Conservation (phyloP, 2,113 vertebrate genomes). For the Gobio gobio region DNA sequence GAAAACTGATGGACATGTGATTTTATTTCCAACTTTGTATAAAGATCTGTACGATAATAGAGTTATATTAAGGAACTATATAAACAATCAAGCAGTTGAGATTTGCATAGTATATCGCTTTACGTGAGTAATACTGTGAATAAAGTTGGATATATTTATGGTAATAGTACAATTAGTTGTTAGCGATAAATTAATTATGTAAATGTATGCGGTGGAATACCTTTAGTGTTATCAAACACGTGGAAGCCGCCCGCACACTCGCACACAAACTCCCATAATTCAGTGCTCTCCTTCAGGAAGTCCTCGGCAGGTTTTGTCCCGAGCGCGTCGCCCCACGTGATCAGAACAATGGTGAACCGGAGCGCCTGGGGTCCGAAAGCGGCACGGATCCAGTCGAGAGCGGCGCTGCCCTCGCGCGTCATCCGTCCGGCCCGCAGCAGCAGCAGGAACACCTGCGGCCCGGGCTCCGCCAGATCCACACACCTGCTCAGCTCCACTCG, state of each 20-base stretch:
- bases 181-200: too few species aligned
- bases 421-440: constrained; percentile 68
- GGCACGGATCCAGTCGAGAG: constrained; percentile 67
- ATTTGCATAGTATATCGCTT: too few species aligned
- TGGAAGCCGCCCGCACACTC: constrained; percentile 69
- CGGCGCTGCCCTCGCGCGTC: constrained; percentile 71
- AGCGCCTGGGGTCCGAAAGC: constrained; percentile 67
- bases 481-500: constrained; percentile 66
- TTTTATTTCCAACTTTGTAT: too few species aligned
- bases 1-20: too few species aligned
- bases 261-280: constrained; percentile 65
- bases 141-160: too few species aligned
- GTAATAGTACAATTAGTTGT: too few species aligned
- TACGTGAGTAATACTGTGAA: too few species aligned
- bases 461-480: constrained; percentile 65
- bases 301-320: constrained; percentile 54
- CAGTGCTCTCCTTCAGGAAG: constrained; percentile 66
- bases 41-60: too few species aligned
- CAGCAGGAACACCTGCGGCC: constrained; percentile 75
- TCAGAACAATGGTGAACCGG: constrained; percentile 66
- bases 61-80: too few species aligned
- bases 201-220: not conserved
- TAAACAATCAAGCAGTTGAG: too few species aligned
- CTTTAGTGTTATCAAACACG: constrained; percentile 69
- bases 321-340: constrained; percentile 69